Conservation (phyloP, 2,113 vertebrate genomes). For the Rhodinocichla rosea region DNA sequence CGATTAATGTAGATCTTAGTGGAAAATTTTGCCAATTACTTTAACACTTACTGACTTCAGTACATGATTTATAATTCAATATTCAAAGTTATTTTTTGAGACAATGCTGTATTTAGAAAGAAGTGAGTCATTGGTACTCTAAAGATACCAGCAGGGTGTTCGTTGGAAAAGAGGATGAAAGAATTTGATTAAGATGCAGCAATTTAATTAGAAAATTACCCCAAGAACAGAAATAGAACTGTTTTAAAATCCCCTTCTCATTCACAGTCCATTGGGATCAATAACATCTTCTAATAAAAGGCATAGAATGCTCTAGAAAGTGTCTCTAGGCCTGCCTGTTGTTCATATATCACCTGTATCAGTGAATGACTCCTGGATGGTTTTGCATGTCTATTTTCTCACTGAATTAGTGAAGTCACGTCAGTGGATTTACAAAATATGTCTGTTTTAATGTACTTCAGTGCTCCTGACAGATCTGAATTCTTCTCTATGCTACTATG, state of each 20-base stretch:
- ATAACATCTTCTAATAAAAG: not conserved
- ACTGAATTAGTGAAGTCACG: not conserved
- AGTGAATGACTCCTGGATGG: not conserved
- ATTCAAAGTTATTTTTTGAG: not conserved
- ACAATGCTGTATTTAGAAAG: not conserved
- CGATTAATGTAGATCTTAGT: not conserved
- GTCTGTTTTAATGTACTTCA: slow-evolving; percentile 28
- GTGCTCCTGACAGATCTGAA: not conserved
- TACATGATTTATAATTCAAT: not conserved
- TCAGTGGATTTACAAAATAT: not conserved
- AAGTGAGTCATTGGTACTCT: not conserved
- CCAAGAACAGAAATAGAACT: not conserved
- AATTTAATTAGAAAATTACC: not conserved
- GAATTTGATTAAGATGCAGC: not conserved
- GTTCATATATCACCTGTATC: not conserved
- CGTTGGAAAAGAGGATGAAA: not conserved
- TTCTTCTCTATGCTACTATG: not conserved
- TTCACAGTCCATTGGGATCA: not conserved
- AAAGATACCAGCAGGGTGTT: not conserved
- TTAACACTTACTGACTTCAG: not conserved
- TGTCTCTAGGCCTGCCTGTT: not conserved
- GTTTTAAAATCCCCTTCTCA: not conserved
- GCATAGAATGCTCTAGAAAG: not conserved
- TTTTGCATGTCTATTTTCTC: not conserved
- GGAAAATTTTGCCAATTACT: not conserved